phyloP scores from a whole-genome alignment of 2,113 vertebrate genomes.

The Cariama cristata region DNA sequence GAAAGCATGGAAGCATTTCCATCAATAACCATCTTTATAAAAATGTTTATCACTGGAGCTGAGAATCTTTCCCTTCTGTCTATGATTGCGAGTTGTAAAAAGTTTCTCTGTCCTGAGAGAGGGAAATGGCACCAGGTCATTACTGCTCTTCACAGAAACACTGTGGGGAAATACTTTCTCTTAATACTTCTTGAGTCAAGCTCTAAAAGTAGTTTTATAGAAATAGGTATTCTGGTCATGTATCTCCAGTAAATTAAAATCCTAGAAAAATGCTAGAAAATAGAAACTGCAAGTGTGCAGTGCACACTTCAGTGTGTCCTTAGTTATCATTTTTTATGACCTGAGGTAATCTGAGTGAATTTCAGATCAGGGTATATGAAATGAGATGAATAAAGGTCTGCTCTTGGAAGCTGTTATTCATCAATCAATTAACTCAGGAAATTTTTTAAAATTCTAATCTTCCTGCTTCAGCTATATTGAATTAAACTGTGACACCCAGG shows the following conservation, averaged over 20 bases:
- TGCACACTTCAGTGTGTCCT: slow-evolving; percentile 21
- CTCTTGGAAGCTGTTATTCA: slow-evolving; percentile 55
- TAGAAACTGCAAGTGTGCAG: neutral
- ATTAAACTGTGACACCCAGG: slow-evolving; percentile 50
- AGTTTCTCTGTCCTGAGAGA: neutral
- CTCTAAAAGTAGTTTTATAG: neutral
- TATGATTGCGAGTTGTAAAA: neutral
- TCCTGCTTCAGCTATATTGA: slow-evolving; percentile 42
- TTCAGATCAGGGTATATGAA: slow-evolving; percentile 16
- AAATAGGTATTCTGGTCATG: slow-evolving; percentile 7
- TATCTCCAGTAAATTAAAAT: slow-evolving; percentile 37
- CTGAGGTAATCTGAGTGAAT: slow-evolving; percentile 36
- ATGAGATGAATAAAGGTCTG: slow-evolving; percentile 40
- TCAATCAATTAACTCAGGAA: slow-evolving; percentile 56
- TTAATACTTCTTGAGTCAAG: neutral
- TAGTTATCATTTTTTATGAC: slow-evolving; percentile 16
- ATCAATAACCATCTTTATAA: neutral
- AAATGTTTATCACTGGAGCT: neutral
- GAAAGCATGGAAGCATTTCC: neutral
- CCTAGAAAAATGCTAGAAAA: slow-evolving; percentile 37
- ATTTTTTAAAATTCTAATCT: neutral
- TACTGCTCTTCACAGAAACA: neutral
- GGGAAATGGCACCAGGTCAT: neutral
- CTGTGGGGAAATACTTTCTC: neutral
- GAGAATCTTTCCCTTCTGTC: neutral